Evolutionary conservation across 2,113 vertebrate species (phyloP), one percentile per base, ranked within the genome.

Genomic region (Motacilla tschutschensis): DNA sequence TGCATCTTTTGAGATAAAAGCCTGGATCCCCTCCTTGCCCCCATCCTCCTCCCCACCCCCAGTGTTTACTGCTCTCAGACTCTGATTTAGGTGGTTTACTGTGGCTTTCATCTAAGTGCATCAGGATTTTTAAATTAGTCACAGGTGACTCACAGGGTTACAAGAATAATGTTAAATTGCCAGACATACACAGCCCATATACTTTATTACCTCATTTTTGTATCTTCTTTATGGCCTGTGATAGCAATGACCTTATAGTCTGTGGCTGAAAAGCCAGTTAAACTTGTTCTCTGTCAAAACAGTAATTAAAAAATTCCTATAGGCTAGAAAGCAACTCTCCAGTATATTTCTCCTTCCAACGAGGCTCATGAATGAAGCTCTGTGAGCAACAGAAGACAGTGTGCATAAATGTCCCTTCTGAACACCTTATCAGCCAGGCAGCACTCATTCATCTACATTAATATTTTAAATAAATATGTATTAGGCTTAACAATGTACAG

Each of bases 81-180:
- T 80, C 93, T 75, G 87, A 94, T 85, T 88, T 90, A 91, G 88
- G 90, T 91, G 85, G 91, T 85, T 89, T 89, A 84, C 91, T 84
- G 77, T 63, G 88, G 65, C 91, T 95, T 89, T 92, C 89, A 93
- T 95, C 90, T 91, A 67, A 94, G 90, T 64, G 69, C 93, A 92
- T 92, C 95, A 94, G 93, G 93, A 85, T 93, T 94, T 96, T 93
- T 90, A 93, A 95, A 96, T 94, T 95, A 94, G 91, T 92, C 95
- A 94, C 92, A 94, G 87, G 92, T 95, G 95, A 96, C 95, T 95
- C 95, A 94, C 79, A 81, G 88, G 88, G 90, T 92, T 95, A 92
- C 80, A 90, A 95, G 93, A 94, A 89, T 89, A 77, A 91, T 91
- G 89, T 91, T 92, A 94, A 94, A 95, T 94, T 93, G 85, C 88